Base-by-base conservation (phyloP, 2,797 vertebrate genomes). In the Dryobates pubescens region DNA sequence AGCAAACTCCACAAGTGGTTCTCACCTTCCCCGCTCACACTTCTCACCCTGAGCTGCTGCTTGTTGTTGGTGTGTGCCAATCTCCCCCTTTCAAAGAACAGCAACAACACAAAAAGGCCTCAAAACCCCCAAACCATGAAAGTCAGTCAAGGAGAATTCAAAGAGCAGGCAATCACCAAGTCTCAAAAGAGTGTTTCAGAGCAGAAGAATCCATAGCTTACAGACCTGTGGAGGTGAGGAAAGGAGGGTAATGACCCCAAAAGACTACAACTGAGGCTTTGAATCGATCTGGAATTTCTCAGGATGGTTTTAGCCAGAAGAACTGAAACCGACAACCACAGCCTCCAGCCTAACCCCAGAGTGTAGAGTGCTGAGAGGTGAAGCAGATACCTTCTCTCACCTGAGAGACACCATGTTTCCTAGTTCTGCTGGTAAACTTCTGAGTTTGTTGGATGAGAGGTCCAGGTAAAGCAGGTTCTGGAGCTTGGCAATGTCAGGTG, bases 371-470 rank as follows among this genome's bases (percentile, higher is more conserved):
- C 23, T 32, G 29, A 10, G 4, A 64, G 38, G 32, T 13, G 27
- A 70, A 19, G 12, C 41, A 19, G 49, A 1, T 13, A 18, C 41
- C 30, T 72, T 67, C 84, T 57, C 98, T 97, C 81, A 99, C 99
- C 99, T 99, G 99, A 99, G 99, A 98, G 99, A 99, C 94, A 99
- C 99, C 99, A 99, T 99, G 97, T 99, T 99, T 98, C 99, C 99
- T 97, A 99, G 98, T 97, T 99, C 99, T 97, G 99, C 98, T 96
- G 99, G 99, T 98, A 99, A 98, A 98, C 99, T 99, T 98, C 99
- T 98, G 94, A 99, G 99, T 98, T 99, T 99, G 98, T 99, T 99
- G 98, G 99, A 99, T 93, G 99, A 99, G 89, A 99, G 98, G 97
- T 99, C 99, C 98, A 99, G 98, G 98, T 99, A 99, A 98, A 99